phyloP scores from a whole-genome alignment of 2,113 vertebrate species.

The Plestiodon gilberti region DNA sequence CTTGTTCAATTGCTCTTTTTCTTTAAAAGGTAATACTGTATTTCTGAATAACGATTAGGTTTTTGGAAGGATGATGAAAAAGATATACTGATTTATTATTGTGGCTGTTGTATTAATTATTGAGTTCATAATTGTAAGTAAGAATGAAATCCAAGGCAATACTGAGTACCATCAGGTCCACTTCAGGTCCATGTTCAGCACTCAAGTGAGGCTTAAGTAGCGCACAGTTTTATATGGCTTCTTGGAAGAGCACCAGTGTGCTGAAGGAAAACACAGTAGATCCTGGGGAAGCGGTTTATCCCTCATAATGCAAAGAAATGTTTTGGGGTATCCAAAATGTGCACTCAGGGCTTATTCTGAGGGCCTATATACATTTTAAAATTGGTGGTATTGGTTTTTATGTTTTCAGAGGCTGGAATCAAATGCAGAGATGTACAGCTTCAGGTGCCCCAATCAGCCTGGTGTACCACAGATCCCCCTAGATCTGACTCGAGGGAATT shows the following conservation, averaged over 20 bases:
- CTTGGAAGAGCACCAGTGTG: background rate
- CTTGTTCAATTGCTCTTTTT: too few relatives aligned
- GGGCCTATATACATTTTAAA: background rate
- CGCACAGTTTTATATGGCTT: background rate
- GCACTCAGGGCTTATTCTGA: background rate
- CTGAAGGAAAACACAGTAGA: background rate
- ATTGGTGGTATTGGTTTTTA: too few relatives aligned
- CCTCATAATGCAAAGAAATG: background rate
- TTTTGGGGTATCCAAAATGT: background rate
- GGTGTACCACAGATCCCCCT: background rate
- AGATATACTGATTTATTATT: background rate
- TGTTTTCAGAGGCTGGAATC: background rate
- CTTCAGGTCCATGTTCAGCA: background rate
- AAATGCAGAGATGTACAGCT: background rate
- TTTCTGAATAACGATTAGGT: background rate
- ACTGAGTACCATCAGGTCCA: background rate
- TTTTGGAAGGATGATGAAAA: background rate
- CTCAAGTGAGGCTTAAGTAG: background rate
- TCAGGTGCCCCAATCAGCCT: background rate
- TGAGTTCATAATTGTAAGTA: background rate
- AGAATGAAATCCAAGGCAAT: background rate
- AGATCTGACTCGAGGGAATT: background rate
- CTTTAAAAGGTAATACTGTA: too few relatives aligned
- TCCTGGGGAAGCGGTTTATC: background rate
- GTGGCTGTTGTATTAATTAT: background rate